These are phyloP conservation scores for Branchinecta lynchi DNA, from an alignment of 1,140 invertebrate species.

Conservation along the genomic window DNA sequence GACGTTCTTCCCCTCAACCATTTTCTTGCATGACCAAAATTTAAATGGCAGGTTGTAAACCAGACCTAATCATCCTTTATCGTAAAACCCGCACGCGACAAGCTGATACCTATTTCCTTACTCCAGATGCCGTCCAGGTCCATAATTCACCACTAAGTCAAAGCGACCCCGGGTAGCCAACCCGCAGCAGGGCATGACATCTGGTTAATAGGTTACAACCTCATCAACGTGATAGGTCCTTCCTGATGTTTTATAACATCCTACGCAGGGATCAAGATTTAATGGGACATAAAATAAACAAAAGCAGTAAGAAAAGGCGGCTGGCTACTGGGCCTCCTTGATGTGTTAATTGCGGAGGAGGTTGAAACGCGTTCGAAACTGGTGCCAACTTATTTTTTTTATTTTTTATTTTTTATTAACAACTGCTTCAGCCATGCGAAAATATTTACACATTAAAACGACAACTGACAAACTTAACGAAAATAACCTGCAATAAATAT, in stretches of 20 bases:
- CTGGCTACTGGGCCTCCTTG: too few relatives aligned
- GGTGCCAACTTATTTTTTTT: too few relatives aligned
- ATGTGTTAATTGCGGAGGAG: too few relatives aligned
- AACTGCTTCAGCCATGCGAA: too few relatives aligned
- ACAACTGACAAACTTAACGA: too few relatives aligned
- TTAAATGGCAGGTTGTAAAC: background rate
- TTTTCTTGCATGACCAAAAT: background rate
- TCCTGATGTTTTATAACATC: background rate
- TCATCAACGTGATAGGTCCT: background rate
- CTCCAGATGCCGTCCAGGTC: background rate
- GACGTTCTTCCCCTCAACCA: too few relatives aligned
- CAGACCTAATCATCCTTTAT: background rate
- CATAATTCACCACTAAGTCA: background rate
- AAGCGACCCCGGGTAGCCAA: background rate
- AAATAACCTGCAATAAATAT: too few relatives aligned
- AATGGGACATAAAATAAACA: constrained; percentile 7
- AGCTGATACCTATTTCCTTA: background rate
- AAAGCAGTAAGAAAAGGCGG: background rate
- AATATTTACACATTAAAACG: too few relatives aligned
- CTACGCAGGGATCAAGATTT: background rate
- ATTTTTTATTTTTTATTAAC: too few relatives aligned
- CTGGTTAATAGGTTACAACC: constrained; percentile 11
- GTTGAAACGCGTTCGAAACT: too few relatives aligned
- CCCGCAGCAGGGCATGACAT: background rate
- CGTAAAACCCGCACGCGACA: constrained; percentile 5